Base-by-base conservation (phyloP, 2,797 vertebrate species). In the Myotis findleyi region DNA sequence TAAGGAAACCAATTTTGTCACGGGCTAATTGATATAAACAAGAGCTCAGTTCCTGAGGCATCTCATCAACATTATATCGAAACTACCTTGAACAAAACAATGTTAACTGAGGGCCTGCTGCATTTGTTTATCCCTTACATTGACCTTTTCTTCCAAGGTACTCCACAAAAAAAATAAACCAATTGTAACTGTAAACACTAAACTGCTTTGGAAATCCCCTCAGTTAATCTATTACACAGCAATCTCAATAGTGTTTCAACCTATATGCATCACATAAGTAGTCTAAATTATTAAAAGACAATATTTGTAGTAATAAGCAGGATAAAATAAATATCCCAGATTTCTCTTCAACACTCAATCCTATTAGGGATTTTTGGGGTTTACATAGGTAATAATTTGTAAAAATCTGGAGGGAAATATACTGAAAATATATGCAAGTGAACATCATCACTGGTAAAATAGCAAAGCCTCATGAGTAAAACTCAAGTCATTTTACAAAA, bases 251-350 rank as follows among this genome's bases (percentile, higher is more conserved):
- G 20, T 82, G 33, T 87, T 94, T 94, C 86, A 92, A 44, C 55
- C 75, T 79, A 14, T 11, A 66, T 80, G n/a, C 71, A 53, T 68
- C 77, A 91, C 64, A 55, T 41, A 69, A 27, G 75, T 41, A 81
- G 41, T 51, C n/a, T 95, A 80, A 87, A 90, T 87, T 88, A 89
- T 79, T 92, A 89, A 89, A 95, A 95, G 77, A 75, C 7, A 69
- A 3, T 80, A 81, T 79, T 77, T 87, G 41, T 53, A 94, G n/a
- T 75, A 73, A 72, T 17, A 85, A 96, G 41, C 12, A 87, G 51
- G n/a, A 69, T 81, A 73, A 89, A 89, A 87, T 25, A 93, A 93
- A 85, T 4, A 95, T 12, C 27, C 62, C 62, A 55, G 33, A 47
- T 64, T 87, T 81, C 64, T 72, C 69, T 38, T 72, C n/a, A 76